Evolutionary conservation across 2,888 invertebrate genomes (phyloP).

Genomic region (Catotricha subobsoleta): DNA sequence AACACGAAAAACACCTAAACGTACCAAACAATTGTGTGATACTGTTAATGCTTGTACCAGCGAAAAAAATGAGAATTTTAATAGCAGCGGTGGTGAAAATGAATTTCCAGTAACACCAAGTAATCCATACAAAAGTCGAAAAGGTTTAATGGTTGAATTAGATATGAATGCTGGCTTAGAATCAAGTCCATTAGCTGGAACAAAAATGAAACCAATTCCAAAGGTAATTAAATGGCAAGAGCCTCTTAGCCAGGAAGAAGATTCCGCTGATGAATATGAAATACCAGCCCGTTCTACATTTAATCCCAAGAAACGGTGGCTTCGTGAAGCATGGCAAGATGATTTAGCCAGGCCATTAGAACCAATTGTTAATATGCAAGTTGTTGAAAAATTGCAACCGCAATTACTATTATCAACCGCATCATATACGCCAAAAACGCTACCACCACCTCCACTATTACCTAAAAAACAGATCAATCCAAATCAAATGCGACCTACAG

Average conservation of each 20-base stretch:
- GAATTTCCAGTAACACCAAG: slow-evolving; percentile 9
- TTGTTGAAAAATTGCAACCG: not conserved
- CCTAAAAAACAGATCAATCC: slow-evolving; percentile 7
- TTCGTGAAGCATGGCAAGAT: slow-evolving; percentile 35
- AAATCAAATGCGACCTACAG: slow-evolving; percentile 13
- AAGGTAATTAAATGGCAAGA: slow-evolving; percentile 19
- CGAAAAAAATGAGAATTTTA: slow-evolving; percentile 7
- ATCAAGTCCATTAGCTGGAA: slow-evolving; percentile 10
- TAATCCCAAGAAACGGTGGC: slow-evolving; percentile 40
- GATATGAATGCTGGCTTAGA: slow-evolving; percentile 16
- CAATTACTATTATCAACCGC: too few relatives aligned
- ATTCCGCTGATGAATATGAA: slow-evolving; percentile 26
- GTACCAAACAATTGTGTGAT: slow-evolving; percentile 5
- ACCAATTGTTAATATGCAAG: slow-evolving; percentile 7
- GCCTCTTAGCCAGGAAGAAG: slow-evolving; percentile 18
- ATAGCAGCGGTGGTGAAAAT: slow-evolving; percentile 1
- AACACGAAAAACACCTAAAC: slow-evolving; percentile 19
- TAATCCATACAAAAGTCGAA: slow-evolving; percentile 20
- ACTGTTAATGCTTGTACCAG: not conserved
- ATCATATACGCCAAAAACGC: too few relatives aligned
- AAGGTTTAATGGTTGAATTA: slow-evolving; percentile 28
- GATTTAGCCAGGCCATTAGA: slow-evolving; percentile 18
- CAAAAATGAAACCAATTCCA: slow-evolving; percentile 23
- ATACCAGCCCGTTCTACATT: slow-evolving; percentile 16
- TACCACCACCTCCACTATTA: too few relatives aligned